A percentile compares a stretch with the other conserved stretches of the same genome.
These are phyloP conservation scores for Drosophila setosimentum DNA, from an alignment of 2,888 invertebrate genomes.

Conservation along the genomic window DNA sequence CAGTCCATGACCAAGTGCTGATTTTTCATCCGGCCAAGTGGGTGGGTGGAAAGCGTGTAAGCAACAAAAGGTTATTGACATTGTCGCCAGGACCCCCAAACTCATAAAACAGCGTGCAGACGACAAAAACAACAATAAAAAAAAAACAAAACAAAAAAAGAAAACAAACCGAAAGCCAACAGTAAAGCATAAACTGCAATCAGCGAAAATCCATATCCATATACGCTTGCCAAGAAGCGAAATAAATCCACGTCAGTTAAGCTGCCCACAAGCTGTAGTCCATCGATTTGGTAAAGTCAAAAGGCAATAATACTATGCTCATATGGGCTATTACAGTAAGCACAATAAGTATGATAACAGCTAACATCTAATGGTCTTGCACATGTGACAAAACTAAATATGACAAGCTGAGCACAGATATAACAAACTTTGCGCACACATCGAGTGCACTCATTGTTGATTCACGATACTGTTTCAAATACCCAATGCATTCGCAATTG, in stretches of 20 bases:
- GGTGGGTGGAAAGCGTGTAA: conserved; percentile 22
- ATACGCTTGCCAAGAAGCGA: conserved; percentile 26
- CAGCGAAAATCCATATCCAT: conserved; percentile 35
- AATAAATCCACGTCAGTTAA: neutral
- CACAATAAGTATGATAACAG: conserved; percentile 3
- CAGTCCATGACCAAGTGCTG: conserved; percentile 81
- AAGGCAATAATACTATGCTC: neutral
- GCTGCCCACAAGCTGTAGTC: conserved; percentile 13
- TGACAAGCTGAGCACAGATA: neutral
- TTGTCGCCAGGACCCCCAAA: conserved; percentile 49
- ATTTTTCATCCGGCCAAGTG: conserved; percentile 68
- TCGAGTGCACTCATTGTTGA: neutral
- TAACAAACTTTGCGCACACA: neutral
- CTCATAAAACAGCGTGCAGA: conserved; percentile 46
- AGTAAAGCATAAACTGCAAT: conserved; percentile 40
- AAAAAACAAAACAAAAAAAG: conserved; percentile 40
- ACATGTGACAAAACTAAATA: conserved; percentile 4
- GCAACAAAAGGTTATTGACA: conserved; percentile 77
- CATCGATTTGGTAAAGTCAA: conserved; percentile 13
- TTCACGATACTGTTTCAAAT: conserved; percentile 24
- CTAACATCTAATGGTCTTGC: neutral
- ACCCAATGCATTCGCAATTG: conserved; percentile 31
- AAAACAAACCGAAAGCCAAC: conserved; percentile 24
- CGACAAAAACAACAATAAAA: conserved; percentile 46
- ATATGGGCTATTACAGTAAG: neutral